These are phyloP conservation scores for Drosophila monieri DNA, from an alignment of 2,888 invertebrate species.

Conservation along the genomic window DNA sequence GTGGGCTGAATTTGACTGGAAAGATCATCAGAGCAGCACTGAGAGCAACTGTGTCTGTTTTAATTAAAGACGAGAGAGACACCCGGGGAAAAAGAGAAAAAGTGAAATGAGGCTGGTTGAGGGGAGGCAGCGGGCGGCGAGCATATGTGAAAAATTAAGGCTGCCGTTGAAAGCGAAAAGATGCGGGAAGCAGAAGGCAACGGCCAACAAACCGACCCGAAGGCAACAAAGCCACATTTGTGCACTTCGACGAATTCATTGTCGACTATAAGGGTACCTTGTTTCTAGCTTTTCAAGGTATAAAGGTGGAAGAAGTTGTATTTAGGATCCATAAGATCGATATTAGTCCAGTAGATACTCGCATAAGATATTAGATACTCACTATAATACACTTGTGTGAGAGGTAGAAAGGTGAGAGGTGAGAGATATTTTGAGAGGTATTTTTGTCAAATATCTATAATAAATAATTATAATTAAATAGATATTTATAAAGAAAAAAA, in stretches of 20 bases:
- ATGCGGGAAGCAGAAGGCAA: conserved; percentile 70
- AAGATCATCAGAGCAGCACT: conserved; percentile 47
- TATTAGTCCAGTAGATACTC: background rate
- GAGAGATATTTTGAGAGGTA: too few species aligned
- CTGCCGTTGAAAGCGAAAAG: conserved; percentile 66
- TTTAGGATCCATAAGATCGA: background rate
- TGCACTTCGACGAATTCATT: conserved; percentile 1
- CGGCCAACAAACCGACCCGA: conserved; percentile 51
- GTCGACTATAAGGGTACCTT: conserved; percentile 7
- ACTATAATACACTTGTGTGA: too few species aligned
- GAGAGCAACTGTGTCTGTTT: conserved; percentile 72
- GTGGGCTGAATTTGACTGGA: conserved; percentile 66
- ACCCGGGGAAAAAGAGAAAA: conserved; percentile 1
- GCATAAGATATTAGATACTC: background rate
- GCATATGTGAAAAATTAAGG: conserved; percentile 76
- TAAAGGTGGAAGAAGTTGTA: background rate
- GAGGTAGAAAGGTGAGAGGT: too few species aligned
- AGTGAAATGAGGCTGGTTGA: conserved; percentile 23
- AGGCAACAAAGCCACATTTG: conserved; percentile 12
- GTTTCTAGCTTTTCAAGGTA: background rate
- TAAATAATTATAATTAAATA: too few species aligned
- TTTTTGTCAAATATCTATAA: too few species aligned
- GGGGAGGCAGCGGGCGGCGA: conserved; percentile 51
- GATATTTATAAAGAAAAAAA: too few species aligned
- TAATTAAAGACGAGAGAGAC: conserved; percentile 62